Evolutionary conservation across 1,140 invertebrate genomes (phyloP).

Genomic region (Trichonephila clavipes): DNA sequence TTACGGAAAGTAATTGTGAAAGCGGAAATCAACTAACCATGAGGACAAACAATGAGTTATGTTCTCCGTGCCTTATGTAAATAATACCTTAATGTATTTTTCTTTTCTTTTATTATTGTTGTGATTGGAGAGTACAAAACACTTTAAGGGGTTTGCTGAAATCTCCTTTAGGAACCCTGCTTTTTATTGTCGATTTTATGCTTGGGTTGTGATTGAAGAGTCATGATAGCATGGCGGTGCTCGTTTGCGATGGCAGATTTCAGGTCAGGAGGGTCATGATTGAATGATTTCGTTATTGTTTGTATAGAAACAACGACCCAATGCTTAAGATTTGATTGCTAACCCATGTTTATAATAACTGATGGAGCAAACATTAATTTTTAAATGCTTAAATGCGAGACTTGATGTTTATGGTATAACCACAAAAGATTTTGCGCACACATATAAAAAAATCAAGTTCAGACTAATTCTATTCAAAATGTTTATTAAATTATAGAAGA

Average conservation of each 20-base stretch:
- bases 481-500: too few species aligned
- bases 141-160: not conserved
- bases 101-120: not conserved
- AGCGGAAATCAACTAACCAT: constrained; percentile 14
- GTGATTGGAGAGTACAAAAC: not conserved
- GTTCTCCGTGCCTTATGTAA: not conserved
- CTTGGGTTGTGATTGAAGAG: not conserved
- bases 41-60: constrained; percentile 8
- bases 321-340: too few species aligned
- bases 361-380: too few species aligned
- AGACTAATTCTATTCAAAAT: too few species aligned
- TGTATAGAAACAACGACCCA: too few species aligned
- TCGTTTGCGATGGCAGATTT: not conserved
- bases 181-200: not conserved
- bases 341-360: too few species aligned
- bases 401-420: too few species aligned
- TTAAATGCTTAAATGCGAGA: too few species aligned
- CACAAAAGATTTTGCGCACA: too few species aligned
- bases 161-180: not conserved
- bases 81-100: not conserved
- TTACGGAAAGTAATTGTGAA: constrained; percentile 45
- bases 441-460: too few species aligned
- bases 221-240: not conserved
- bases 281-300: not conserved
- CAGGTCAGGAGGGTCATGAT: not conserved